Conservation (phyloP, 2,888 invertebrate species). For the Cephus nigrinus region DNA sequence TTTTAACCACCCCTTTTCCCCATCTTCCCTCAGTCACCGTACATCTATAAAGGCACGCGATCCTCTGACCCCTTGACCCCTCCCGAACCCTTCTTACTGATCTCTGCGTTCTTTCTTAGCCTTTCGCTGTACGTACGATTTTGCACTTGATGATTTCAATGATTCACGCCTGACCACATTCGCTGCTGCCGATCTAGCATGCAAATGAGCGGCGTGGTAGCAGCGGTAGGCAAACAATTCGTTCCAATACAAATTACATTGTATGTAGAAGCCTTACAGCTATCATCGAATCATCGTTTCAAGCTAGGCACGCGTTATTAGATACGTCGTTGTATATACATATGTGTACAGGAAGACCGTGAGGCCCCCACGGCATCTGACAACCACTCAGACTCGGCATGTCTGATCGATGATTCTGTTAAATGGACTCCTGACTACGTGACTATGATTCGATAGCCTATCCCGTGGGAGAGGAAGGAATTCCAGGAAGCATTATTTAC, state of each 20-base stretch:
- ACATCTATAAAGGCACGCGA: not conserved
- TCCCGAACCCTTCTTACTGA: not conserved
- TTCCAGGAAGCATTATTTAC: not conserved
- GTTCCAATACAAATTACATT: conserved; percentile 25
- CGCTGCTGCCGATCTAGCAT: not conserved
- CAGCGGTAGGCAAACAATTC: conserved; percentile 19
- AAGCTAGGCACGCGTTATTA: conserved; percentile 13
- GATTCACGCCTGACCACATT: not conserved
- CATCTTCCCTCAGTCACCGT: not conserved
- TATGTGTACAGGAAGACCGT: not conserved
- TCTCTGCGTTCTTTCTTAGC: not conserved
- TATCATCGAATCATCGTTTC: conserved; percentile 23
- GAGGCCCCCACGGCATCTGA: conserved; percentile 11
- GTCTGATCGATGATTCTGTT: conserved; percentile 25
- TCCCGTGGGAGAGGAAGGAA: not conserved
- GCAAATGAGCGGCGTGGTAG: conserved; percentile 17
- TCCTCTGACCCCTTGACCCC: not conserved
- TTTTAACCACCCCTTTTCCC: not conserved
- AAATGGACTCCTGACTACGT: conserved; percentile 18
- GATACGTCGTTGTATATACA: not conserved
- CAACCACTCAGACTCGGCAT: conserved; percentile 15
- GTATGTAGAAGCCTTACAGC: conserved; percentile 21
- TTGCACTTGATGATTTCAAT: not conserved
- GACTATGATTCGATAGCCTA: conserved; percentile 4
- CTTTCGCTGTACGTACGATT: not conserved